Percentiles rank a stretch among this genome's conserved stretches.
Conservation (phyloP, 2,113 vertebrate species). For the Thinocorus orbignyianus region DNA sequence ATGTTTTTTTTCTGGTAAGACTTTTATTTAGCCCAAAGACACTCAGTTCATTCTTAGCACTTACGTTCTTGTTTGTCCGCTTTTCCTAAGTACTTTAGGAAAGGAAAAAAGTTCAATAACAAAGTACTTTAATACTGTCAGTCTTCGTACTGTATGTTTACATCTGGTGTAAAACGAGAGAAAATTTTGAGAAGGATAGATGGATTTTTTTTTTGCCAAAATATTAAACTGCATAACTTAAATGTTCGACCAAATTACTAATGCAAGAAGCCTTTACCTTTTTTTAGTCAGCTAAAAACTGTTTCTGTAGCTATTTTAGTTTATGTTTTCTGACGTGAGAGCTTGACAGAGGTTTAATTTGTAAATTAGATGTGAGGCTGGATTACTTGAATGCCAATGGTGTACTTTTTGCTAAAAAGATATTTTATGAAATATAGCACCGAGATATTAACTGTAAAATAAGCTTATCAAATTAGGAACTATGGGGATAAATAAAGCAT, state of each 20-base stretch:
- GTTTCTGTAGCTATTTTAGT: slow-evolving; percentile 63
- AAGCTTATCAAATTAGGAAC: slow-evolving; percentile 70
- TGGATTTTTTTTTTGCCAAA: slow-evolving; percentile 73
- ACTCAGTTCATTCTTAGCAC: slow-evolving; percentile 54
- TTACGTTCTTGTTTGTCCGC: background rate
- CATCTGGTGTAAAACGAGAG: slow-evolving; percentile 40
- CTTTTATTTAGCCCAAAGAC: slow-evolving; percentile 70
- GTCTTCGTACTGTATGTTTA: slow-evolving; percentile 61
- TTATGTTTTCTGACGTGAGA: slow-evolving; percentile 66
- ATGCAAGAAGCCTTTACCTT: slow-evolving; percentile 71
- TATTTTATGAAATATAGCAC: slow-evolving; percentile 74
- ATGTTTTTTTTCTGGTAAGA: slow-evolving; percentile 5
- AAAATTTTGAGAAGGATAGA: background rate
- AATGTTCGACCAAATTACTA: slow-evolving; percentile 75
- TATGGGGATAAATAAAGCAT: slow-evolving; percentile 76
- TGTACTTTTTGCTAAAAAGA: slow-evolving; percentile 75
- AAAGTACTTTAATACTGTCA: slow-evolving; percentile 26
- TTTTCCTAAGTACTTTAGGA: slow-evolving; percentile 53
- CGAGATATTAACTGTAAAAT: slow-evolving; percentile 72
- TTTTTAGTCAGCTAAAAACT: slow-evolving; percentile 47
- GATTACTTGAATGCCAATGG: slow-evolving; percentile 66
- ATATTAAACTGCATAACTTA: slow-evolving; percentile 66
- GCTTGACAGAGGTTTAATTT: slow-evolving; percentile 68
- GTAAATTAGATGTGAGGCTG: slow-evolving; percentile 61
- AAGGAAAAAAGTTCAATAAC: background rate